Conservation (phyloP, 2,113 vertebrate species). For the Elanoides forficatus region DNA sequence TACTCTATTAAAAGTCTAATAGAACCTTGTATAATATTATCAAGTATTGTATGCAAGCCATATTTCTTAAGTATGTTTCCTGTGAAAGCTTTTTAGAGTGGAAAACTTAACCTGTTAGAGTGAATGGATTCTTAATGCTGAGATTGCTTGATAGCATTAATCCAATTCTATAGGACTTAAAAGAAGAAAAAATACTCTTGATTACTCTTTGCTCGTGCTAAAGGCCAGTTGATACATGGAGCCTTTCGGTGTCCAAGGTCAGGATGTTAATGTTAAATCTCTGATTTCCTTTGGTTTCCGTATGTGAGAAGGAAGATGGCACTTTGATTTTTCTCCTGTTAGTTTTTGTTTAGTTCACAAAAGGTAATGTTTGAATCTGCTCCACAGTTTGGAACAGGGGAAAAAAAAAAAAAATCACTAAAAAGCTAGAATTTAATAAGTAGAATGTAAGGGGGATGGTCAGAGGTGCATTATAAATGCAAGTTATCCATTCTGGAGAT, state of each 20-base stretch:
- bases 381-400: background rate
- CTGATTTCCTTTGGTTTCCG: background rate
- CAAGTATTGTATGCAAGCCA: background rate
- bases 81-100: background rate
- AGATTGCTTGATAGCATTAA: background rate
- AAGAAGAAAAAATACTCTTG: background rate
- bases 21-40: background rate
- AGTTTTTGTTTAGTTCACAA: background rate
- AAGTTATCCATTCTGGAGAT: background rate
- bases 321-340: background rate
- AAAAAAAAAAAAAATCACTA: background rate
- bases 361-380: background rate
- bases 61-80: background rate
- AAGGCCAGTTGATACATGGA: background rate
- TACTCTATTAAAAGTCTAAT: background rate
- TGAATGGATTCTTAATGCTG: background rate
- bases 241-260: background rate
- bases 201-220: background rate
- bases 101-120: background rate
- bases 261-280: background rate
- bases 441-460: accelerated
- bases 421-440: background rate
- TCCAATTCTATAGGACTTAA: background rate
- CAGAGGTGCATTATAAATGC: background rate
- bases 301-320: background rate